phyloP scores from a whole-genome alignment of 2,888 invertebrate species.

The Mongoloraphidia duomilia region DNA sequence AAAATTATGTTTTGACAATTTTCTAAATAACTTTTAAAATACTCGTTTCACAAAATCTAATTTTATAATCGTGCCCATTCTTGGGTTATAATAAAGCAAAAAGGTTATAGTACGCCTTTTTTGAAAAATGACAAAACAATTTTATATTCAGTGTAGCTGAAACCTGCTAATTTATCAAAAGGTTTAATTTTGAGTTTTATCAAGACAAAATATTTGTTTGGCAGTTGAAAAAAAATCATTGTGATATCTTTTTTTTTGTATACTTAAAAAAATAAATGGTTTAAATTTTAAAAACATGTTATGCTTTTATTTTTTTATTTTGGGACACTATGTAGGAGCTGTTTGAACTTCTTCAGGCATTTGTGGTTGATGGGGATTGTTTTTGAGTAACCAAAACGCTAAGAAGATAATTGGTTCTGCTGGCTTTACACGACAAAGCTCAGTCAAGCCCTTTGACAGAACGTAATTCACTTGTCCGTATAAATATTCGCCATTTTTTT shows the following conservation, averaged over 20 bases:
- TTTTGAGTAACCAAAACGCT: conserved; percentile 56
- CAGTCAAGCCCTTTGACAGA: conserved; percentile 43
- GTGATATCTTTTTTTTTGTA: not conserved
- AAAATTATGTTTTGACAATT: too few species aligned
- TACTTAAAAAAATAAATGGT: not conserved
- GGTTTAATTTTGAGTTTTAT: not conserved
- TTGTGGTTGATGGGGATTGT: conserved; percentile 62
- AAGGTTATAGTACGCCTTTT: too few species aligned
- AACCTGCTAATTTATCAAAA: not conserved
- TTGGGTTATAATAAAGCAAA: too few species aligned
- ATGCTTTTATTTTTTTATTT: conserved; percentile 3
- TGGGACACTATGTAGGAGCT: conserved; percentile 20
- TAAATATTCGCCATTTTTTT: conserved; percentile 52
- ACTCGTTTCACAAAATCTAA: too few species aligned
- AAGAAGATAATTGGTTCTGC: conserved; percentile 63
- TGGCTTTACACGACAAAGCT: conserved; percentile 56
- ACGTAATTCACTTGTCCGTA: conserved; percentile 49
- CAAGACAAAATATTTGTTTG: not conserved
- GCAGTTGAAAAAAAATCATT: not conserved
- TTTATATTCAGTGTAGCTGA: too few species aligned
- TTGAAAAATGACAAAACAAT: too few species aligned
- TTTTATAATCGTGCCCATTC: too few species aligned
- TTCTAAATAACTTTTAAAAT: too few species aligned
- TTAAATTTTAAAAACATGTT: not conserved
- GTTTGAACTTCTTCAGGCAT: conserved; percentile 24